A percentile compares a stretch with the other conserved stretches of the same genome.
These are phyloP conservation scores for Drosophila biarmipes DNA, from an alignment of 1,140 invertebrate genomes.

Conservation along the genomic window DNA sequence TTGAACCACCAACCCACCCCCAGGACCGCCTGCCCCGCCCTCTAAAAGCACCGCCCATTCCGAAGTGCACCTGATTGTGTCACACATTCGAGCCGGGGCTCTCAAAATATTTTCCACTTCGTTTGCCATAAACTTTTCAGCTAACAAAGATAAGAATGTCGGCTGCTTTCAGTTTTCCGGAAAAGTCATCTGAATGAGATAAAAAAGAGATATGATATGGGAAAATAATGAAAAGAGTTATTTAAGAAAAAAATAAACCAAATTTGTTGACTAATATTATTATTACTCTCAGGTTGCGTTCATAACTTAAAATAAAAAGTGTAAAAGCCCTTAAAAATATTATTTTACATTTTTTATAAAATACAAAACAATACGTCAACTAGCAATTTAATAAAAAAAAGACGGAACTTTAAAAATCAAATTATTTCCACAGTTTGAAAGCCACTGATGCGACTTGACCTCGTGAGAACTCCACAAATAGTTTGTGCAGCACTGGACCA, in stretches of 20 bases:
- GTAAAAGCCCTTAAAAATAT: no score
- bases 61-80: slow-evolving; percentile 3
- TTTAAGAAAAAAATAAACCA: no score
- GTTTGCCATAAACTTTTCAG: neutral
- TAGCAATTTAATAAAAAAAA: neutral
- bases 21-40: neutral
- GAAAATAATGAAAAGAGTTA: neutral
- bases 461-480: slow-evolving; percentile 3
- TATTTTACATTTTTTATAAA: no score
- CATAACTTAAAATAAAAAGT: no score
- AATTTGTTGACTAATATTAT: no score
- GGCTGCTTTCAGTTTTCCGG: neutral
- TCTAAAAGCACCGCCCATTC: neutral
- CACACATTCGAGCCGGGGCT: slow-evolving; percentile 5
- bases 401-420: neutral
- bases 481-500: neutral
- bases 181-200: neutral
- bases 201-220: neutral
- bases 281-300: no score
- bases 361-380: no score
- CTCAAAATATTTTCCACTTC: slow-evolving; percentile 4
- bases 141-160: slow-evolving; percentile 1
- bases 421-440: neutral
- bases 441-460: neutral
- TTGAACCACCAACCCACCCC: neutral